Base-by-base conservation (phyloP, 2,113 vertebrate genomes). In the Microcebus murinus region DNA sequence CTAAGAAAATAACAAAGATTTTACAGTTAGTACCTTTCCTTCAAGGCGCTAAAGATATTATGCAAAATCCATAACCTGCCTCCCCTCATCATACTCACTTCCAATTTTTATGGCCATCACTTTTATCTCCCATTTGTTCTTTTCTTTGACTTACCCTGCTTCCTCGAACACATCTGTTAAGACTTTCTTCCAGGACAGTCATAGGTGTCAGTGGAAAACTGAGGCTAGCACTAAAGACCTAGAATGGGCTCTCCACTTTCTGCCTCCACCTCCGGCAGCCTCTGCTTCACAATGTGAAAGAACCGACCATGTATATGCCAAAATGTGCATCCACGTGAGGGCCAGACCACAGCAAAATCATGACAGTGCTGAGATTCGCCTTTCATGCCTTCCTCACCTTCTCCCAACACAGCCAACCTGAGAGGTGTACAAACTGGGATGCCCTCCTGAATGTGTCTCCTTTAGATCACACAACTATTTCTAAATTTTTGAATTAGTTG, bases 281-380 rank as follows among this genome's bases (percentile, higher is more conserved):
- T 45, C 36, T 0, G 7, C 45, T 50, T 65, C 76, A 83, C 31
- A 52, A 84, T 31, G 5, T n/a, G 11, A 36, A 91, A 2, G 34
- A 57, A 13, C 42, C 12, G 17, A 74, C 11, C 17, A 50, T 10
- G 10, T 67, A 68, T 14, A 48, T 11, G 10, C 68, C 70, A 31
- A 48, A 42, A 34, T 45, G 65, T 50, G 45, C 1, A 6, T 36
- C 36, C 25, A 20, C 29, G 31, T 23, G n/a, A 90, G 45, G 29
- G 25, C 39, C 36, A 63, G 79, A 65, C 50, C 7, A 6, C 45
- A 29, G 61, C 25, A 17, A 84, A 48, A 29, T 31, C 21, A n/a
- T 0, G 0, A 6, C 80, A n/a, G 39, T 48, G 31, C 23, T 50
- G 18, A 29, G 20, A 39, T 18, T 71, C 2, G 0, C 31, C 8